A percentile compares a stretch with the other conserved stretches of the same genome.
These are phyloP conservation scores for Potorous gilbertii DNA, from an alignment of 2,797 vertebrate species.

Conservation along the genomic window DNA sequence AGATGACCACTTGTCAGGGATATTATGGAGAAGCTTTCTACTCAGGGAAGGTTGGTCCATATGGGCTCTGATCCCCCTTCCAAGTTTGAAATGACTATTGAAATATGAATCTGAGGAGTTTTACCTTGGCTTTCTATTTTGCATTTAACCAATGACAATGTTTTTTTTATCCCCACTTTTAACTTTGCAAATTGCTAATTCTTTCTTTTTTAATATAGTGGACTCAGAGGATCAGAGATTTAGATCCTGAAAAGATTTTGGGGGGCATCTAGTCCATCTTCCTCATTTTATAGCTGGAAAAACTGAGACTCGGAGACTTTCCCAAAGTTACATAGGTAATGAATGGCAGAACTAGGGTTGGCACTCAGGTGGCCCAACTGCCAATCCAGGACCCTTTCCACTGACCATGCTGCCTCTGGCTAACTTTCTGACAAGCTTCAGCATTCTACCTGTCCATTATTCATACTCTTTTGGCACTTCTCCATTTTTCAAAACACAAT, in stretches of 20 bases:
- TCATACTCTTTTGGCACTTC: neutral
- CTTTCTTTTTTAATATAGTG: neutral
- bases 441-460: neutral
- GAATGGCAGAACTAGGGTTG: neutral
- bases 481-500: neutral
- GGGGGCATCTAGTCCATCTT: neutral
- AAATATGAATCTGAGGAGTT: neutral
- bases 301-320: neutral
- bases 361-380: no score
- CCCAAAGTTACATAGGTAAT: neutral
- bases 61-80: neutral
- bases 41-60: neutral
- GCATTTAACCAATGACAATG: neutral
- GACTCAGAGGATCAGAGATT: neutral
- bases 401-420: neutral
- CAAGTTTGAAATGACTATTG: neutral
- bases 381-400: neutral
- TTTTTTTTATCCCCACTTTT: neutral
- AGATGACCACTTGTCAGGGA: neutral
- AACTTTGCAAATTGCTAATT: neutral
- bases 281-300: neutral
- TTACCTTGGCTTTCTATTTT: neutral
- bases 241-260: neutral
- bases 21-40: neutral
- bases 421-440: neutral